Conservation (phyloP, 2,888 invertebrate genomes). For the Polymixis lichenea region DNA sequence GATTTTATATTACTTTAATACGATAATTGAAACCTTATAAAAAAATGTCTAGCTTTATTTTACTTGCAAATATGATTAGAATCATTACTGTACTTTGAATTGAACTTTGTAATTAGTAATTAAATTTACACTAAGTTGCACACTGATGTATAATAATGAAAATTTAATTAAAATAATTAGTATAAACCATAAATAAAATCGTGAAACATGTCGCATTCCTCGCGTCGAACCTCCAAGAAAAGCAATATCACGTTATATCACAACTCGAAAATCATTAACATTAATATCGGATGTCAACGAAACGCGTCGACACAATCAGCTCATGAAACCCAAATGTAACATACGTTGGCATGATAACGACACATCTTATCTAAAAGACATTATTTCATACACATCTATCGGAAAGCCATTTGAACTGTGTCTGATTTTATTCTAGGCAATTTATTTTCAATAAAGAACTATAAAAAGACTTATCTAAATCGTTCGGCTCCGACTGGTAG, state of each 20-base stretch:
- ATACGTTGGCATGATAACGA: conserved; percentile 81
- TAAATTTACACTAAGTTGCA: conserved; percentile 1
- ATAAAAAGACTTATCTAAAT: conserved; percentile 91
- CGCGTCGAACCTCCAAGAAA: background rate
- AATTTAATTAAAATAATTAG: background rate
- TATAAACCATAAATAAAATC: background rate
- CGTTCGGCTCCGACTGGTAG: conserved; percentile 83
- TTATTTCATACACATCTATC: conserved; percentile 90
- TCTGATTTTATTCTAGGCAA: conserved; percentile 90
- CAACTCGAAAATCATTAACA: conserved; percentile 53
- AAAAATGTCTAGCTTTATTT: conserved; percentile 17
- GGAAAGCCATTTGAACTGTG: conserved; percentile 89
- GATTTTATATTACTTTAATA: conserved; percentile 30
- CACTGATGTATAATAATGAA: background rate
- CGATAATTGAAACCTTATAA: conserved; percentile 30
- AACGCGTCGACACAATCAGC: conserved; percentile 69
- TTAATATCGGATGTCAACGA: conserved; percentile 64
- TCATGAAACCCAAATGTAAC: conserved; percentile 69
- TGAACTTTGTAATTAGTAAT: conserved; percentile 28
- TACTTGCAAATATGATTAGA: conserved; percentile 32
- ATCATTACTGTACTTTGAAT: background rate
- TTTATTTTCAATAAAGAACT: conserved; percentile 91
- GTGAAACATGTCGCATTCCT: background rate
- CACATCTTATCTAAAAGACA: conserved; percentile 86
- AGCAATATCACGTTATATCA: background rate